Evolutionary conservation across 2,797 vertebrate genomes (phyloP).

Genomic region (Pitangus sulphuratus): DNA sequence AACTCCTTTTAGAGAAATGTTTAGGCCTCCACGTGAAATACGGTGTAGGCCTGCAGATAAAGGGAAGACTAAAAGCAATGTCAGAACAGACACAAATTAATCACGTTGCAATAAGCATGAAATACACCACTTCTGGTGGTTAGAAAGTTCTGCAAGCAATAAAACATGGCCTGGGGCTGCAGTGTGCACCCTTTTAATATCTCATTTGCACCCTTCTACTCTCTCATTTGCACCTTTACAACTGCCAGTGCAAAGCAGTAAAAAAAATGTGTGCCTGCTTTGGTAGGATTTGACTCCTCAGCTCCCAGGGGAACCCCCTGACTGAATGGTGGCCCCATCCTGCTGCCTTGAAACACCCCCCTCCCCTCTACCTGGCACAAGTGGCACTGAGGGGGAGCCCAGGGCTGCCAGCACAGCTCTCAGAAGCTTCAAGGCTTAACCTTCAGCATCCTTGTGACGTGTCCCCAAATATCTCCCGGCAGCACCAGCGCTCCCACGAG

Average conservation of each 20-base stretch:
- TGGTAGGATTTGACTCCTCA: neutral
- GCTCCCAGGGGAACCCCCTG: neutral
- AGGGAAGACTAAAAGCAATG: neutral
- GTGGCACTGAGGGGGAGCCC: accelerated
- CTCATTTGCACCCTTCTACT: neutral
- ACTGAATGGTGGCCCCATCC: neutral
- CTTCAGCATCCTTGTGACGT: neutral
- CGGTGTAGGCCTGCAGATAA: neutral
- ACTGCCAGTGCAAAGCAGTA: neutral
- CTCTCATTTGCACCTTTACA: neutral
- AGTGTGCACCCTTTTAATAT: neutral
- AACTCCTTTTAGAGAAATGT: neutral
- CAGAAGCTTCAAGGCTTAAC: accelerated
- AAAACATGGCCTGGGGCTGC: neutral
- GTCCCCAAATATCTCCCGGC: neutral
- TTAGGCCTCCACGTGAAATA: neutral
- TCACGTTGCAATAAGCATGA: neutral
- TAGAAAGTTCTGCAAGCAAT: neutral
- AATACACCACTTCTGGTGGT: neutral
- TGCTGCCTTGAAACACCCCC: neutral
- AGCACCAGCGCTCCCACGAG: conserved; percentile 96
- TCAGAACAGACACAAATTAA: neutral
- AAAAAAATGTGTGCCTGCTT: neutral
- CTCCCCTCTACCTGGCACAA: neutral
- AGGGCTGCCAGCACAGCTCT: neutral